Conservation (phyloP, 2,113 vertebrate species). For the Varanus komodoensis region DNA sequence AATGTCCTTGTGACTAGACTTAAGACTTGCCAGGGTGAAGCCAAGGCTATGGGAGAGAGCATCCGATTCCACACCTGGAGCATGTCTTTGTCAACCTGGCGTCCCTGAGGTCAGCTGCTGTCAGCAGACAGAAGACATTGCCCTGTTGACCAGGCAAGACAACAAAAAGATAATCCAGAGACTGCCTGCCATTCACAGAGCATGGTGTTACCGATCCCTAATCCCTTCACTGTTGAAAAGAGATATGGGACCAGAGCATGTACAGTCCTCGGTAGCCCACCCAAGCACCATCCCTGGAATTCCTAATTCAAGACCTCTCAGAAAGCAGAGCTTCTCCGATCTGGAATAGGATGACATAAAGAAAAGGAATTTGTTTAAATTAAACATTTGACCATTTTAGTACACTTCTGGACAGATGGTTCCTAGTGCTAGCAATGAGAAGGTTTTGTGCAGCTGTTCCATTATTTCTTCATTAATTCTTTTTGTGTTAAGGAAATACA, state of each 20-base stretch:
- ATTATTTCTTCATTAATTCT: too few species aligned
- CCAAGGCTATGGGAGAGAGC: not conserved
- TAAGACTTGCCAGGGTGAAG: not conserved
- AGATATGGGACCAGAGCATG: not conserved
- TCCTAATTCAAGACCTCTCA: conserved; percentile 45
- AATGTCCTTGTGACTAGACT: conserved; percentile 53
- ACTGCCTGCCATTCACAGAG: not conserved
- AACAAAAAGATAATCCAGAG: not conserved
- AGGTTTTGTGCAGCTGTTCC: too few species aligned
- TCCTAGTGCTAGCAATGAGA: too few species aligned
- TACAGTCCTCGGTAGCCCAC: not conserved
- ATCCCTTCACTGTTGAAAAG: not conserved
- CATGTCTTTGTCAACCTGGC: not conserved
- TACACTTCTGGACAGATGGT: too few species aligned
- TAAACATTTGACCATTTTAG: conserved; percentile 22
- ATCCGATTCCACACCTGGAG: not conserved
- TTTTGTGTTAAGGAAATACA: too few species aligned
- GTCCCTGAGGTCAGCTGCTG: not conserved
- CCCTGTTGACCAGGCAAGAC: not conserved
- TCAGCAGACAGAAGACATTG: not conserved
- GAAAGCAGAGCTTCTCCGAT: conserved; percentile 28
- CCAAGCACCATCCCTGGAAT: not conserved
- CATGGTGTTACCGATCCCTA: not conserved
- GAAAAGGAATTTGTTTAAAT: conserved; percentile 20
- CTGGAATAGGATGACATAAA: conserved; percentile 24